These are phyloP conservation scores for Ormyrus thymus DNA, from an alignment of 2,888 invertebrate species.

Conservation along the genomic window DNA sequence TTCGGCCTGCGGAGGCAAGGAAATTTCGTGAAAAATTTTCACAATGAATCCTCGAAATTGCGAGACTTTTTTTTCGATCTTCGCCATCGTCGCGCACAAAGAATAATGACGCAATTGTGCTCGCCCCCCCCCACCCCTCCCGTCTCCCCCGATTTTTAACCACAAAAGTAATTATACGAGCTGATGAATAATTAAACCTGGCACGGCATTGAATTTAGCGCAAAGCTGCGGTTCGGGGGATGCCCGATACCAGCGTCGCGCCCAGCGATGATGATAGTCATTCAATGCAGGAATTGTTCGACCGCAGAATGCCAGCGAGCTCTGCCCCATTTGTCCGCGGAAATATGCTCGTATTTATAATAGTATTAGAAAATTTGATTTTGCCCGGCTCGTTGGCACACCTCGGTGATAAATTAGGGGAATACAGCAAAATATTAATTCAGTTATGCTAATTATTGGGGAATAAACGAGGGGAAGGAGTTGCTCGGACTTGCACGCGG, in stretches of 20 bases:
- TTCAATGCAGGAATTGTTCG: neutral
- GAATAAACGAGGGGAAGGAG: neutral
- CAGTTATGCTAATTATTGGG: too few species aligned
- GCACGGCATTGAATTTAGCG: constrained; percentile 5
- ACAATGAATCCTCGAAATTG: neutral
- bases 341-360: neutral
- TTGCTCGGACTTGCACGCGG: too few species aligned
- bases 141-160: neutral
- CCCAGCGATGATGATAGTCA: constrained; percentile 24
- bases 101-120: neutral
- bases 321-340: neutral
- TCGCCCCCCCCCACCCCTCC: too few species aligned
- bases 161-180: constrained; percentile 19
- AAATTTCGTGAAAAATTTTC: neutral
- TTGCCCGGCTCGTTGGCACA: neutral
- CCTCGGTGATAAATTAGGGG: too few species aligned
- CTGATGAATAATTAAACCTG: constrained; percentile 33
- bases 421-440: too few species aligned
- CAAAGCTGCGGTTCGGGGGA: neutral
- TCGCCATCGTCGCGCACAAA: neutral
- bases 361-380: neutral
- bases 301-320: neutral
- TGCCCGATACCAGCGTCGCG: neutral
- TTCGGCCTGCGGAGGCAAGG: too few species aligned
- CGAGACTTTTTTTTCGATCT: neutral